These are phyloP conservation scores for Drosophila lacteicornis DNA, from an alignment of 1,140 invertebrate species.

Conservation along the genomic window DNA sequence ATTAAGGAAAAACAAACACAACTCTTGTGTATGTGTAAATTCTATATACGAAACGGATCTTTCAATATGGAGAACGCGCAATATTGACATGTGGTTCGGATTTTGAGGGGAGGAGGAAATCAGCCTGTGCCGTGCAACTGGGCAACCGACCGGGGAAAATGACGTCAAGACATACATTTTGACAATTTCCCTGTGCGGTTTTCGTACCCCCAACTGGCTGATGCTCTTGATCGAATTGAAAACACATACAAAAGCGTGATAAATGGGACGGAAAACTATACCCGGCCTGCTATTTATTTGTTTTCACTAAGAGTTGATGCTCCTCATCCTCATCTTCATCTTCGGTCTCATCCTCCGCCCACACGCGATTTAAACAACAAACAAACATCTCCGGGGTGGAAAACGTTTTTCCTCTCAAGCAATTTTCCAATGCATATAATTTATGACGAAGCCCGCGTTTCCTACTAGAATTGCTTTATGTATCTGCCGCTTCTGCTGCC, in stretches of 20 bases:
- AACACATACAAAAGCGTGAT: slow-evolving; percentile 65
- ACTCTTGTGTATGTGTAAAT: slow-evolving; percentile 23
- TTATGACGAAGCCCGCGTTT: slow-evolving; percentile 50
- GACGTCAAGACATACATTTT: slow-evolving; percentile 80
- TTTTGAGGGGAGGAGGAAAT: background rate
- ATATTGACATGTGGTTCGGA: slow-evolving; percentile 73
- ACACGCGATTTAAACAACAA: slow-evolving; percentile 63
- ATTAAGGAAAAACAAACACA: slow-evolving; percentile 68
- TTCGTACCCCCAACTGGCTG: slow-evolving; percentile 18
- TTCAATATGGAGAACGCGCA: slow-evolving; percentile 69
- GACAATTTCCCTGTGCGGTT: slow-evolving; percentile 50
- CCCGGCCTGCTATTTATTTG: slow-evolving; percentile 65
- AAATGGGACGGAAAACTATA: slow-evolving; percentile 44
- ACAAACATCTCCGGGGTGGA: slow-evolving; percentile 27
- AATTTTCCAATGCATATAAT: slow-evolving; percentile 72
- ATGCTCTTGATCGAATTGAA: slow-evolving; percentile 60
- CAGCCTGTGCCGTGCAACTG: slow-evolving; percentile 21
- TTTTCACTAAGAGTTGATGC: slow-evolving; percentile 59
- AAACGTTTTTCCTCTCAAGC: slow-evolving; percentile 62
- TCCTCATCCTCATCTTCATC: slow-evolving; percentile 34
- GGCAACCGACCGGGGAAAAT: slow-evolving; percentile 48
- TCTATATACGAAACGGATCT: slow-evolving; percentile 30
- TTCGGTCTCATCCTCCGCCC: slow-evolving; percentile 41
- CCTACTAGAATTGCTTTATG: slow-evolving; percentile 26
- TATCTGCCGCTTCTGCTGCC: slow-evolving; percentile 29